Percentiles rank a stretch among this genome's conserved stretches.
phyloP scores from a whole-genome alignment of 2,113 vertebrate species.

The Crocuta crocuta region DNA sequence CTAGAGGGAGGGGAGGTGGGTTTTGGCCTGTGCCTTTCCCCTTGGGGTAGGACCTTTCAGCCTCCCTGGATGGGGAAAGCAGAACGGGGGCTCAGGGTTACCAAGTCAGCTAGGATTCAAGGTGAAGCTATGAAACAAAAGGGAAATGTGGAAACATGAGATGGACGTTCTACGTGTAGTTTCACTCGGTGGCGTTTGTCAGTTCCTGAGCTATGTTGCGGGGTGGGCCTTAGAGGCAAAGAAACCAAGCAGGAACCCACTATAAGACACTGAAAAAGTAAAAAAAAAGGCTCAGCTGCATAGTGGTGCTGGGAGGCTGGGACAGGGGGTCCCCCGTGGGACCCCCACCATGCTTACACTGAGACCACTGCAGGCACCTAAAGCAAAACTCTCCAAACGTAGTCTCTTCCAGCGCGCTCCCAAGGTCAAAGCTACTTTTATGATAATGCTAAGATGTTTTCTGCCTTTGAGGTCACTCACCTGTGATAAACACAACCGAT shows the following conservation, averaged over 20 bases:
- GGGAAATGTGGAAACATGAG: neutral
- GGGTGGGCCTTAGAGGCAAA: neutral
- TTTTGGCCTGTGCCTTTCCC: neutral
- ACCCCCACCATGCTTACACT: neutral
- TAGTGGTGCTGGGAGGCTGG: neutral
- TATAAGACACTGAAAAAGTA: neutral
- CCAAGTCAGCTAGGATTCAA: neutral
- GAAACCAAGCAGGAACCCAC: neutral
- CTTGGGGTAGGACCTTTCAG: neutral
- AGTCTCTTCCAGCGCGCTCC: neutral
- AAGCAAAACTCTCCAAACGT: neutral
- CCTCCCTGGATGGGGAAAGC: neutral
- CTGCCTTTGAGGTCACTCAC: neutral
- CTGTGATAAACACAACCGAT: neutral
- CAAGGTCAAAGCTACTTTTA: neutral
- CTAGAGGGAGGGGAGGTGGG: neutral
- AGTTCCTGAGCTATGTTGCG: neutral
- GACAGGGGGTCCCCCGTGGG: neutral
- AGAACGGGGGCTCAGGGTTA: neutral
- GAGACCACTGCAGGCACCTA: neutral
- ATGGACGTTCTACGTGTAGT: accelerated
- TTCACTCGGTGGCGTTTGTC: too few species aligned
- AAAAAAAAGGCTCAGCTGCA: neutral
- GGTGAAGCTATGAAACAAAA: neutral
- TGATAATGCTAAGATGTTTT: neutral